Percentiles rank a stretch among this genome's conserved stretches.
Conservation (phyloP, 2,888 invertebrate genomes). For the Phengaris alcon region DNA sequence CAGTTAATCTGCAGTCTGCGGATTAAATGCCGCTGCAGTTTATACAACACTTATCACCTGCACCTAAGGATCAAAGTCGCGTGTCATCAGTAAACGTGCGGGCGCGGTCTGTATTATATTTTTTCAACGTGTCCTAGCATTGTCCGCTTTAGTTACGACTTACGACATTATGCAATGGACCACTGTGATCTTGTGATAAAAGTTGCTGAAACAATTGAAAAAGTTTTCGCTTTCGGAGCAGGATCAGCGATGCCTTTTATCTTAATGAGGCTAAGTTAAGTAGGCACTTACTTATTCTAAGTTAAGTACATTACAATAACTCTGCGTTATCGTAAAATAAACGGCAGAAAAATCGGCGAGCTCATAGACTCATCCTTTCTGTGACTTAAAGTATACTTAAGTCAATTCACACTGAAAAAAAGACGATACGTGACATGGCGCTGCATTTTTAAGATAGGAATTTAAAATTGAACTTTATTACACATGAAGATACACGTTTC, state of each 20-base stretch:
- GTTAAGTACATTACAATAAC: conserved; percentile 9
- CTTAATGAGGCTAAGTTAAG: too few species aligned
- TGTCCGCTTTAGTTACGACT: conserved; percentile 36
- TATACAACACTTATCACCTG: conserved; percentile 22
- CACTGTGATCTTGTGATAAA: not conserved
- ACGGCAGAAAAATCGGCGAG: not conserved
- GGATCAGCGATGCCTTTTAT: not conserved
- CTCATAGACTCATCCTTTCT: too few species aligned
- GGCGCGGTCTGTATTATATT: conserved; percentile 41
- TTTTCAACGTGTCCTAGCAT: conserved; percentile 45
- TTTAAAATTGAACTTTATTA: too few species aligned
- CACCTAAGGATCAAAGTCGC: conserved; percentile 29
- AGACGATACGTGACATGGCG: too few species aligned
- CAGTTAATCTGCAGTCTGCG: conserved; percentile 58
- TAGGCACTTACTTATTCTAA: not conserved
- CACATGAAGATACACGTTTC: too few species aligned
- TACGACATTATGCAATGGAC: conserved; percentile 28
- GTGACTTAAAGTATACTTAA: too few species aligned
- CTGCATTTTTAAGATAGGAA: too few species aligned
- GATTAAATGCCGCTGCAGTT: conserved; percentile 45
- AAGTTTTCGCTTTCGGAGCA: conserved; percentile 11
- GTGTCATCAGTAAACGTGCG: conserved; percentile 29
- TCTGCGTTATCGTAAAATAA: not conserved
- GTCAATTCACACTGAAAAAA: too few species aligned
- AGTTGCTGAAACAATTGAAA: conserved; percentile 23